Base-by-base conservation (phyloP, 2,888 invertebrate genomes). In the Pristionchus arcanus region DNA sequence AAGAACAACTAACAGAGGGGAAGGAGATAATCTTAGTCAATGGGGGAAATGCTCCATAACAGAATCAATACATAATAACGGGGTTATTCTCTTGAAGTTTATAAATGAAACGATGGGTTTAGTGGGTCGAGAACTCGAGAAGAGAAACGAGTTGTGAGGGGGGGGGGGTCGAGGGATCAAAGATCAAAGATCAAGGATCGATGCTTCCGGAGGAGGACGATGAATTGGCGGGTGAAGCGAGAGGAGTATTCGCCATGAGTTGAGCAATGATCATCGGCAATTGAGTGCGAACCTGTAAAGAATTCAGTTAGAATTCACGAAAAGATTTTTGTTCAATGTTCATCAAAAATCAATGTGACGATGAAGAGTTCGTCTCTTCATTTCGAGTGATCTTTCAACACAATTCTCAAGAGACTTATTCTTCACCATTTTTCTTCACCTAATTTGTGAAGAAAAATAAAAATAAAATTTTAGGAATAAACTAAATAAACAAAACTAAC, bases 221-320 rank as follows among this genome's bases (percentile, higher is more conserved):
- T 25, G 87, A 88, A 25, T 88, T 88, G 53, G 87, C 87, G 31
- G 87, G 87, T 19, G 87, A 88, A 11, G 87, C 87, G 63, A 88
- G 87, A 15, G 87, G 87, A 88, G 74, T 74, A n/a, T 59, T 74
- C 15, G 71, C 37, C n/a, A 55, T 13, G 55, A 88, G 25, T 13
- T 74, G 87, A 11, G 71, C 63, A 15, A 88, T 31, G 42, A 88
- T 31, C 31, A 53, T 31, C 11, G 87, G 87, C 25, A 88, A 37
- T n/a, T 34, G 37, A 21, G 74, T 53, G n/a, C 87, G 87, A n/a
- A 87, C 37, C 87, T 87, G 71, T n/a, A 71, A 25, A 42, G 28
- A 77, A 42, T 42, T 77, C 7, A 25, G n/a, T 77, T 77, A 25
- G 34, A 77, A 15, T 34, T 16, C 34, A 21, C 74, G 3, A 34